Evolutionary conservation across 2,113 vertebrate genomes (phyloP).

Genomic region (Taurulus bubalis): DNA sequence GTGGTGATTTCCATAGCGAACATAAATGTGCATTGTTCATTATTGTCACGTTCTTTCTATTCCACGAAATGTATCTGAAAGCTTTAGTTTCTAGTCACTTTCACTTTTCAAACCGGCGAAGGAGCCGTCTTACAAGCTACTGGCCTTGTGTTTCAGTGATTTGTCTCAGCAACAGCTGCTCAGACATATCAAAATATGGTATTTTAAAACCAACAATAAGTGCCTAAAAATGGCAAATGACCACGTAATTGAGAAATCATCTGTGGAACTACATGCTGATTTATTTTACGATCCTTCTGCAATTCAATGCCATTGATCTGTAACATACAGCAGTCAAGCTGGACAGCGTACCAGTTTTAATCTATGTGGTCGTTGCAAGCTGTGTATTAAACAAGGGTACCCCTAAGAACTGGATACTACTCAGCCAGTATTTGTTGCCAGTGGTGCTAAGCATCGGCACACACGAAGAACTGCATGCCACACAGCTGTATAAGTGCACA

Average conservation of each 20-base stretch:
- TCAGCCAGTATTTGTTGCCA: neutral
- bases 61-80: no score
- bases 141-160: neutral
- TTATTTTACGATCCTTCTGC: neutral
- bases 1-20: no score
- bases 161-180: neutral
- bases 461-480: neutral
- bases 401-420: no score
- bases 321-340: neutral
- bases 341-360: neutral
- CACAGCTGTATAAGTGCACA: constrained; percentile 19
- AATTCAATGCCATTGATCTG: no score
- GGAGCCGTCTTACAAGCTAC: neutral
- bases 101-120: neutral
- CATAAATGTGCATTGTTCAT: no score
- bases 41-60: no score
- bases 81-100: no score
- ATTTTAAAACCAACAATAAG: neutral
- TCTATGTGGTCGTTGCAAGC: neutral
- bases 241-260: neutral
- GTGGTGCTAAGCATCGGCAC: neutral
- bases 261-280: neutral
- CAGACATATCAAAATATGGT: neutral
- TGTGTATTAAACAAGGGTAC: neutral
- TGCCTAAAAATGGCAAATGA: neutral